Conservation (phyloP, 2,888 invertebrate species). For the Leistus spinibarbis region DNA sequence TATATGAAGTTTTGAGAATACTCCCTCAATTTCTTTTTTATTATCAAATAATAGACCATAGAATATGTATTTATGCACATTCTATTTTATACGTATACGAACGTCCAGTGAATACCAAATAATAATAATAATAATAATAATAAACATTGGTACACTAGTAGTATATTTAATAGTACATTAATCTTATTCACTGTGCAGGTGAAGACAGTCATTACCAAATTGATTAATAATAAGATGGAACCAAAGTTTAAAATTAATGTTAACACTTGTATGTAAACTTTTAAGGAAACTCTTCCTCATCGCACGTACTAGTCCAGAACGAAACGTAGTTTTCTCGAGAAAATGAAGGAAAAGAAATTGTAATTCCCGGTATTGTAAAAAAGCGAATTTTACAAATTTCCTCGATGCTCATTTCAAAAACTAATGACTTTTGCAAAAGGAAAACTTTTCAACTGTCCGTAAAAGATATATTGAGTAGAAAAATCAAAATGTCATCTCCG, state of each 20-base stretch:
- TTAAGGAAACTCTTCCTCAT: background rate
- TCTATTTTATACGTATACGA: no score
- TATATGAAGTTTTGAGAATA: no score
- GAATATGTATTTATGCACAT: no score
- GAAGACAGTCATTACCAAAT: no score
- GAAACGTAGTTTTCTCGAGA: background rate
- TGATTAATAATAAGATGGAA: no score
- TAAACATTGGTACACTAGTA: no score
- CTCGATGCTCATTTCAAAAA: background rate
- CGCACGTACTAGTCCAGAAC: background rate
- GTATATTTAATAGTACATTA: no score
- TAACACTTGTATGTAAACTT: background rate
- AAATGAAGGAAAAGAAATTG: background rate
- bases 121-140: no score
- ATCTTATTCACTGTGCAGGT: no score
- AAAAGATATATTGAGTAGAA: conserved; percentile 1
- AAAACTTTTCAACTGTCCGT: background rate
- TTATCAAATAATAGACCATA: no score
- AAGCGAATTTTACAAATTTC: background rate
- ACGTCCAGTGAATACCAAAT: no score
- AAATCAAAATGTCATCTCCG: conserved; percentile 29
- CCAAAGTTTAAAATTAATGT: background rate
- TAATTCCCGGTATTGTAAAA: background rate
- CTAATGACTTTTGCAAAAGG: background rate
- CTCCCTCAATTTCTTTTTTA: no score